These are phyloP conservation scores for Girardinus metallicus DNA, from an alignment of 2,797 vertebrate species.

Conservation along the genomic window DNA sequence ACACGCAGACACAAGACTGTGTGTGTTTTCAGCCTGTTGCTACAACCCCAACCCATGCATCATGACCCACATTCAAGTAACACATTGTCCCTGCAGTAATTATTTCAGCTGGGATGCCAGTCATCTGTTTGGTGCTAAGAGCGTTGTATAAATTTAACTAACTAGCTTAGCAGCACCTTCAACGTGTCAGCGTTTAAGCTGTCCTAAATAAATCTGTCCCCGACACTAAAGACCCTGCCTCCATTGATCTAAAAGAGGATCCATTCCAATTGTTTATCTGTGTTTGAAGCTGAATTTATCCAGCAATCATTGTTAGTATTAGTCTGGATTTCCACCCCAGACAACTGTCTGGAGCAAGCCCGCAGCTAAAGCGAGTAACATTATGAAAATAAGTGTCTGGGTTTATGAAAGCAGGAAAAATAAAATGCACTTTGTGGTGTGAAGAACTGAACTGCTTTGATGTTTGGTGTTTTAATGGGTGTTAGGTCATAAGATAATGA, in stretches of 20 bases:
- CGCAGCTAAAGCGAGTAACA: conserved; percentile 25
- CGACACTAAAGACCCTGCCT: conserved; percentile 51
- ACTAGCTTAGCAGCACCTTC: conserved; percentile 50
- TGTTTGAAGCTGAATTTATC: conserved; percentile 62
- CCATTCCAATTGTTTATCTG: conserved; percentile 51
- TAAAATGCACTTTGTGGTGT: conserved; percentile 16
- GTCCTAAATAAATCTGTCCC: conserved; percentile 51
- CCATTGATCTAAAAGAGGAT: conserved; percentile 29
- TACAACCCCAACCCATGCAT: conserved; percentile 33
- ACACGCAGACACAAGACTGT: conserved; percentile 8
- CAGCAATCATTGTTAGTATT: conserved; percentile 52
- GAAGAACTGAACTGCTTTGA: conserved; percentile 23
- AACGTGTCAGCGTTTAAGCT: conserved; percentile 51
- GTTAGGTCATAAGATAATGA: conserved; percentile 39
- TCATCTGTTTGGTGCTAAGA: conserved; percentile 56
- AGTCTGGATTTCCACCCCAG: conserved; percentile 49
- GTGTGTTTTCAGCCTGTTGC: conserved; percentile 40
- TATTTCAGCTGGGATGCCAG: conserved; percentile 68
- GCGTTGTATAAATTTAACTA: conserved; percentile 70
- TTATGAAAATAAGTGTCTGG: conserved; percentile 7
- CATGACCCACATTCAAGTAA: conserved; percentile 23
- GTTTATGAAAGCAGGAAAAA: conserved; percentile 18
- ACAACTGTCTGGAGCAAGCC: conserved; percentile 37
- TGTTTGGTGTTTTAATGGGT: conserved; percentile 34
- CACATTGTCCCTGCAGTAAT: conserved; percentile 40